Base-by-base conservation (phyloP, 2,888 invertebrate species). In the Napeogenes inachia region DNA sequence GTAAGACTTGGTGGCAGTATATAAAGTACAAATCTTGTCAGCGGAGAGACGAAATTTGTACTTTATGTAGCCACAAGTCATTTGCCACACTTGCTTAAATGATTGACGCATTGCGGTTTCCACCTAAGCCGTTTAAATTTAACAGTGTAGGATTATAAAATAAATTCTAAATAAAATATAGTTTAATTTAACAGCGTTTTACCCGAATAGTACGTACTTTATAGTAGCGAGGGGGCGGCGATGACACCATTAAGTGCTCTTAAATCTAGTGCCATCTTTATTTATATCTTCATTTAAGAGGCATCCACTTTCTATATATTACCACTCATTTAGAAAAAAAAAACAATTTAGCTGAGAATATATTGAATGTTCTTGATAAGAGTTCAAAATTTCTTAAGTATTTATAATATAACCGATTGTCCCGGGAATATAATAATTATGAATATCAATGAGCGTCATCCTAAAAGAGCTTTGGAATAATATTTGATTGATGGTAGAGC, bases 241-340 rank as follows among this genome's bases (percentile, higher is more conserved):
- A 32, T 12, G 57, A 57, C 57, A 55, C 35, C 42, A 30, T 21
- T 54, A n/a, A 62, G 61, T 62, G 47, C 45, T 3, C 57, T 47
- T 13, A 21, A 30, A 32, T 42, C 54, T 30, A 61, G 57, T 13
- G 55, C 54, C 30, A 55, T 61, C 61, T 61, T 60, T 61, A 61
- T 55, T 61, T 58, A 58, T 47, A 56, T 54, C 32, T 42, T 6
- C 10, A 8, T 50, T 50, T 12, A 30, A 30, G 50, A 10, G 30
- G 30, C 30, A 5, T 50, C 50, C 30, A 50, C 50, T 50, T 50
- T 50, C 30, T 50, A 50, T 30, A 30, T 50, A 50, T 30, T 30
- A 30, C 12, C 30, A 30, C 30, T 50, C 50, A 30, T 50, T 30
- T 50, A 30, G 30, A 42, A 10, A 42, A 3, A 10, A 42, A 3